A percentile compares a stretch with the other conserved stretches of the same genome.
Evolutionary conservation across 2,113 vertebrate species (phyloP).

Genomic region (Symphodus melops): DNA sequence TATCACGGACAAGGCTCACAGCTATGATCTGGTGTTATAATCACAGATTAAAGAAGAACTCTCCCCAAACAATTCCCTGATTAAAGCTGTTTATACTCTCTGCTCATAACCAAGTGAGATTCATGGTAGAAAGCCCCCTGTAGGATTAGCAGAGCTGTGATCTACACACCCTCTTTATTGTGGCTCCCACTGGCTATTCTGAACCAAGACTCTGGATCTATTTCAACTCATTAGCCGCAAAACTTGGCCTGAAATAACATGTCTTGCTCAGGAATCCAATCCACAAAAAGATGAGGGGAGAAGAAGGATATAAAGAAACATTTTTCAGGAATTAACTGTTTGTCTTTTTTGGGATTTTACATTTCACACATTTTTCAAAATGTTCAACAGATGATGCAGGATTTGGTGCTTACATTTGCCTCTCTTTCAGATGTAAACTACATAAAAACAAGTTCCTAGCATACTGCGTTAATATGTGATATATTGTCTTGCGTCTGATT

Average conservation of each 20-base stretch:
- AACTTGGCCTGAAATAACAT: slow-evolving; percentile 78
- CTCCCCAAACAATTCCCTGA: slow-evolving; percentile 80
- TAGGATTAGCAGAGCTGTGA: slow-evolving; percentile 51
- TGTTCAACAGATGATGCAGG: slow-evolving; percentile 17
- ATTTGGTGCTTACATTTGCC: slow-evolving; percentile 24
- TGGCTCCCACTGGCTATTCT: slow-evolving; percentile 63
- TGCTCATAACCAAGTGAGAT: slow-evolving; percentile 56
- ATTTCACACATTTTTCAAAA: not conserved
- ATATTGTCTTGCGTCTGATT: slow-evolving; percentile 22
- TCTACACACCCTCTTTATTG: slow-evolving; percentile 67
- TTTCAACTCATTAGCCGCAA: slow-evolving; percentile 84
- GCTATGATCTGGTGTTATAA: slow-evolving; percentile 83
- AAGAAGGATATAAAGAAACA: slow-evolving; percentile 41
- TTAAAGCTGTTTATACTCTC: slow-evolving; percentile 77
- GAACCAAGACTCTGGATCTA: slow-evolving; percentile 73
- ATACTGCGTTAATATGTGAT: slow-evolving; percentile 14
- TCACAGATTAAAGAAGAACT: slow-evolving; percentile 79
- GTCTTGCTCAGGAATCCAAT: slow-evolving; percentile 77
- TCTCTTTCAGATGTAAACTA: slow-evolving; percentile 20
- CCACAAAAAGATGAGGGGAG: slow-evolving; percentile 71
- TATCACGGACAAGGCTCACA: slow-evolving; percentile 75
- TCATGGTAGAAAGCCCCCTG: slow-evolving; percentile 52
- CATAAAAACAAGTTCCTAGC: not conserved
- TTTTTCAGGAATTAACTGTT: slow-evolving; percentile 37
- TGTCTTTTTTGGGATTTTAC: slow-evolving; percentile 31